Conservation (phyloP, 2,113 vertebrate species). For the Cebus imitator region DNA sequence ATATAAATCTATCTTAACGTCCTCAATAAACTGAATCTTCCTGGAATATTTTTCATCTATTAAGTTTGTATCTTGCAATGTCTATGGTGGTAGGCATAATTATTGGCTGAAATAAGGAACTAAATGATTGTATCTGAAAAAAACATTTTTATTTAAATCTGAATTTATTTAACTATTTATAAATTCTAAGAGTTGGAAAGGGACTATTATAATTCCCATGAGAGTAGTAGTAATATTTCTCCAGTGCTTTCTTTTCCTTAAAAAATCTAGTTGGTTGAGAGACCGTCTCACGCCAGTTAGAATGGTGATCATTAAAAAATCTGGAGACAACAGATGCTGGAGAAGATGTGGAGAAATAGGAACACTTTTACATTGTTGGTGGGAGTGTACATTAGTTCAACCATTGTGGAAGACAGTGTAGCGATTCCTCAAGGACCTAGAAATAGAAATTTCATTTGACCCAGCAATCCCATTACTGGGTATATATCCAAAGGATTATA, state of each 20-base stretch:
- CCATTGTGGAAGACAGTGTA: too few species aligned
- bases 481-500: too few species aligned
- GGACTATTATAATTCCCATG: neutral
- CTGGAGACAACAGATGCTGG: too few species aligned
- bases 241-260: neutral
- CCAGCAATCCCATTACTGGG: too few species aligned
- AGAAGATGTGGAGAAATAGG: too few species aligned
- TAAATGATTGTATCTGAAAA: neutral
- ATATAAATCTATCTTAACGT: neutral
- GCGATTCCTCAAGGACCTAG: too few species aligned
- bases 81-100: neutral
- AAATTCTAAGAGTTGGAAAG: neutral
- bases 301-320: too few species aligned
- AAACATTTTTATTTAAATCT: conserved; percentile 20
- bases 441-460: too few species aligned
- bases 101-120: neutral
- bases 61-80: neutral
- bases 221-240: neutral
- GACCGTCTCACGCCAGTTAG: too few species aligned
- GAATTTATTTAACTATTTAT: neutral
- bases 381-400: too few species aligned
- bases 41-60: neutral
- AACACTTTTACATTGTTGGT: too few species aligned
- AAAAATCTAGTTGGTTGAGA: neutral
- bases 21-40: conserved; percentile 13